Base-by-base conservation (phyloP, 2,888 invertebrate genomes). In the Cosmopolites sordidus region DNA sequence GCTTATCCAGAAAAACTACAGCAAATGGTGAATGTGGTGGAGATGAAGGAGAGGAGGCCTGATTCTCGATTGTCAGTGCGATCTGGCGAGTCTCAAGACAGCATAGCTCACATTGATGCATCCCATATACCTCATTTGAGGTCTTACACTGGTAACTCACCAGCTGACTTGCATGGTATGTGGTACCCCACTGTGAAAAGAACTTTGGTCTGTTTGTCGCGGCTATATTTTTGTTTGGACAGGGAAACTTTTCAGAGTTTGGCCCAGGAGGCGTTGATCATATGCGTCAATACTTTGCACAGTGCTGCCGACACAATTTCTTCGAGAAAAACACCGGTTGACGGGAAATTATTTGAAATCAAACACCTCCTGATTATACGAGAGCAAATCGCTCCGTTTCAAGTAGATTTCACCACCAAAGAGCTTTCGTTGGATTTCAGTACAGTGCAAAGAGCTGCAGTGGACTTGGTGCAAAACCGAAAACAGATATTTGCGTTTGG, bases 171-270 rank as follows among this genome's bases (percentile, higher is more conserved):
- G 27, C 98, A 98, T 75, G 99, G 98, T 17, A 95, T 99, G 95
- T 99, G 99, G 99, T 99, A 98, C 75, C 99, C 99, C 0, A 96
- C 94, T 0, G 96, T 99, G 0, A 80, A 98, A 14, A 79, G 99
- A 40, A 96, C 98, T 0, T 75, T 99, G 14, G 92, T 97, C 15
- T 97, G 96, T 58, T 77, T 99, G 2, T 97, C 98, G 0, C 86
- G 98, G 56, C 79, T 95, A 0, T 90, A 88, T 72, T 82, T 96
- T 45, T 98, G 97, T 69, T 82, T 99, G 8, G 98, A 98, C 75
- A 84, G 88, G 60, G 87, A 90, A 45, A 96, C 96, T 16, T 99
- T 99, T 75, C 97, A 98, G 77, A 94, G 64, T 6, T 75, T 99
- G 30, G 96, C 97, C 0, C 96, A 97, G 72, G 98, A 99, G 75